Percentiles rank a stretch among this genome's conserved stretches.
Conservation (phyloP, 2,113 vertebrate species). For the Lamprotornis superbus region DNA sequence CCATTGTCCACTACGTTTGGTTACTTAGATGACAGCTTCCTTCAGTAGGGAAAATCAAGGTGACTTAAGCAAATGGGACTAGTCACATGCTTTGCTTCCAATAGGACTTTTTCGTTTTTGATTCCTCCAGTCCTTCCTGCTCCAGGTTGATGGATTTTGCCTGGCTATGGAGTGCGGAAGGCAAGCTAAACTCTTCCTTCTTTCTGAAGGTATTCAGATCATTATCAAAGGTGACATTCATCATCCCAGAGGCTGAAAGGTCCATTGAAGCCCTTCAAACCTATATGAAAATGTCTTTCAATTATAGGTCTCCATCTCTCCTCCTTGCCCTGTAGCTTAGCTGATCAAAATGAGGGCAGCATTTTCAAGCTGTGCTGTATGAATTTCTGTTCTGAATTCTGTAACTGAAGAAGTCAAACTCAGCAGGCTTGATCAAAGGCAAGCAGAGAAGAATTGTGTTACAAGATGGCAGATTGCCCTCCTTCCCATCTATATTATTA, state of each 20-base stretch:
- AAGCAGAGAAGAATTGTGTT: not conserved
- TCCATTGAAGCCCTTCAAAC: not conserved
- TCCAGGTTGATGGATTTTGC: not conserved
- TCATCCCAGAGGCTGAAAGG: not conserved
- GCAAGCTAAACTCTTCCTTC: not conserved
- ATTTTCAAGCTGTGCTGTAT: not conserved
- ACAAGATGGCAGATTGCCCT: not conserved
- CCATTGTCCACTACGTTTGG: not conserved
- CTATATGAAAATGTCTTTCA: not conserved
- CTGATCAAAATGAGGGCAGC: not conserved
- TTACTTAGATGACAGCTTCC: not conserved
- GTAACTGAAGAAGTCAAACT: not conserved
- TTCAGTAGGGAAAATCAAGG: accelerated
- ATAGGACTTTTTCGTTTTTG: not conserved
- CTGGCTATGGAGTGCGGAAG: not conserved
- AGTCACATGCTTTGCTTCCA: not conserved
- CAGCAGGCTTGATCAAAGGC: not conserved
- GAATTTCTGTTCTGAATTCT: not conserved
- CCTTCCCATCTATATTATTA: not conserved
- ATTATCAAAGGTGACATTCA: not conserved
- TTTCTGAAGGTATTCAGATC: not conserved
- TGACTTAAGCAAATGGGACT: not conserved
- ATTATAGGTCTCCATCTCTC: not conserved
- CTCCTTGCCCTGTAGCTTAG: not conserved
- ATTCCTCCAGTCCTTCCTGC: not conserved